Percentiles rank a stretch among this genome's conserved stretches.
phyloP scores from a whole-genome alignment of 2,797 vertebrate species.

The Lepidocolaptes lacrymiger region DNA sequence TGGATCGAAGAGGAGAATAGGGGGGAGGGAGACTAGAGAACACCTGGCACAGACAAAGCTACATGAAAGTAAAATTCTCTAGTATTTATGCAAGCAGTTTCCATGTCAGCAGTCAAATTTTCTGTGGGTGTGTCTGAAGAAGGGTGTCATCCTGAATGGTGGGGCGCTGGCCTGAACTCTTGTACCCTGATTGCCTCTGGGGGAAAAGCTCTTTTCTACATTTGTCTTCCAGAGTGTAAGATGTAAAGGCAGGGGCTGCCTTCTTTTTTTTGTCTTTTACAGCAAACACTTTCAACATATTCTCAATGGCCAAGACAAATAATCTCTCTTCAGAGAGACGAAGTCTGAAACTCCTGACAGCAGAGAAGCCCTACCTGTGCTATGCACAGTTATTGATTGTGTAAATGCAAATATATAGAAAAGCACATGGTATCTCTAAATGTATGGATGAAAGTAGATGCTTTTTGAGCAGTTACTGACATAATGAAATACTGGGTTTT shows the following conservation, averaged over 20 bases:
- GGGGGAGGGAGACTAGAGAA: neutral
- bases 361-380: neutral
- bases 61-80: neutral
- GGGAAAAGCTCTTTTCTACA: neutral
- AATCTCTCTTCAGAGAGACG: neutral
- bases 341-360: neutral
- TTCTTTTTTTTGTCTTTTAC: neutral
- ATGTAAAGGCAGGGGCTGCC: neutral
- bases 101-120: neutral
- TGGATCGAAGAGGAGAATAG: neutral
- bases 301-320: neutral
- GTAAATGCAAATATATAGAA: neutral
- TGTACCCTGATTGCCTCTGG: neutral
- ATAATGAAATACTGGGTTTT: neutral
- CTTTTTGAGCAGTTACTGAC: neutral
- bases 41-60: neutral
- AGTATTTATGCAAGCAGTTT: neutral
- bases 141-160: neutral
- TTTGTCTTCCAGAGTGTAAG: neutral
- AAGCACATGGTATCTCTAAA: fast-evolving
- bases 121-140: neutral
- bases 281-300: neutral
- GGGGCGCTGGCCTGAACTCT: neutral
- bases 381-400: neutral
- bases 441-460: neutral